These are phyloP conservation scores for Hemistola chrysoprasaria DNA, from an alignment of 2,888 invertebrate genomes.

Conservation along the genomic window DNA sequence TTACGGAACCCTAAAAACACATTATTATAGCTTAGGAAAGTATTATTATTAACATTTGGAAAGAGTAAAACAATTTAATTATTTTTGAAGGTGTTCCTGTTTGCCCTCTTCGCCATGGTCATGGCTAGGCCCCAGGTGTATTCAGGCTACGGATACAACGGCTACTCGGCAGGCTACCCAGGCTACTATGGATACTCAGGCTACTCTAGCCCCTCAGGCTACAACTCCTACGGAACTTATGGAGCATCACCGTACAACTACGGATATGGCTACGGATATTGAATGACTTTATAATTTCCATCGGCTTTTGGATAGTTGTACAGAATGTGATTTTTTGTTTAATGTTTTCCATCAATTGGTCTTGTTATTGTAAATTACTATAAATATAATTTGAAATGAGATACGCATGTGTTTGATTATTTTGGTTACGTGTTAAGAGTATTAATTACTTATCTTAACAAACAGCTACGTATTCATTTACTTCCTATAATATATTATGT, in stretches of 20 bases:
- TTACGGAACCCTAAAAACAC: too few species aligned
- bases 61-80: background rate
- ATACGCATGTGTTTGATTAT: too few species aligned
- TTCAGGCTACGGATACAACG: slow-evolving; percentile 54
- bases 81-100: slow-evolving; percentile 66
- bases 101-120: slow-evolving; percentile 69
- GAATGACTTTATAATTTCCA: slow-evolving; percentile 1
- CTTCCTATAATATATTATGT: too few species aligned
- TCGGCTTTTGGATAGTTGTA: background rate
- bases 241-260: slow-evolving; percentile 58
- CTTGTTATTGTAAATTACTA: slow-evolving; percentile 30
- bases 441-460: too few species aligned
- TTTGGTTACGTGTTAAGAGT: too few species aligned
- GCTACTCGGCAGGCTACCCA: slow-evolving; percentile 55
- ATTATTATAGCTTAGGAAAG: too few species aligned
- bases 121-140: slow-evolving; percentile 72
- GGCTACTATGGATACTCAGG: slow-evolving; percentile 63
- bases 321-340: slow-evolving; percentile 18
- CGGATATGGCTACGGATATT: slow-evolving; percentile 57
- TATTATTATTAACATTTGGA: too few species aligned
- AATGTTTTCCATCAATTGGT: slow-evolving; percentile 17
- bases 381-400: background rate
- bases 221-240: slow-evolving; percentile 57
- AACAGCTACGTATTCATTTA: too few species aligned
- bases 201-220: slow-evolving; percentile 57